A percentile compares a stretch with the other conserved stretches of the same genome.
phyloP scores from a whole-genome alignment of 2,888 invertebrate species.

The Oxycera nigricornis region DNA sequence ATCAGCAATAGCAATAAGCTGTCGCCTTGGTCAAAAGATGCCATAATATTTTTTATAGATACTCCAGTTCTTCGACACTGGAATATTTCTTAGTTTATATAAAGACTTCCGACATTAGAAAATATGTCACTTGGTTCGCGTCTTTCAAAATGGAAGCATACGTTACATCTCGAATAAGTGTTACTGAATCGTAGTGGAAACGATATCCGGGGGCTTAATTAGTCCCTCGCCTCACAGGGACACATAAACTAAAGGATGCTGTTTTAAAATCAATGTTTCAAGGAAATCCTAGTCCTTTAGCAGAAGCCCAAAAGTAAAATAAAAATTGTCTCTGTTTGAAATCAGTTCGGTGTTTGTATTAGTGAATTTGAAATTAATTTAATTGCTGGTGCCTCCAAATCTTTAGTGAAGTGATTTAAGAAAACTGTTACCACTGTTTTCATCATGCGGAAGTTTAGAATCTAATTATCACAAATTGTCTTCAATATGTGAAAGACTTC shows the following conservation, averaged over 20 bases:
- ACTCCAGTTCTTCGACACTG: constrained; percentile 1
- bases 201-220: not conserved
- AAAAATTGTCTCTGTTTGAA: constrained; percentile 1
- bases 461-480: not conserved
- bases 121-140: constrained; percentile 42
- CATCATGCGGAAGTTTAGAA: not conserved
- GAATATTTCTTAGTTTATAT: constrained; percentile 39
- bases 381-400: not conserved
- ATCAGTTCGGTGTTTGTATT: not conserved
- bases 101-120: constrained; percentile 37
- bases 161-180: constrained; percentile 27
- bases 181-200: constrained; percentile 3
- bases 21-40: not conserved
- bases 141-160: constrained; percentile 42
- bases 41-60: constrained; percentile 22
- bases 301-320: not conserved
- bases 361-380: too few species aligned
- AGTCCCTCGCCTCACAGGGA: constrained; percentile 17
- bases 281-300: not conserved
- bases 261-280: not conserved
- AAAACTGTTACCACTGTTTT: not conserved
- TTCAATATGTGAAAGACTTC: not conserved
- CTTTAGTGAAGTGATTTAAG: not conserved
- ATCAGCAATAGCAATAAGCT: constrained; percentile 29
- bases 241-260: not conserved